Evolutionary conservation across 2,888 invertebrate species (phyloP).

Genomic region (Dichetophora obliterata): DNA sequence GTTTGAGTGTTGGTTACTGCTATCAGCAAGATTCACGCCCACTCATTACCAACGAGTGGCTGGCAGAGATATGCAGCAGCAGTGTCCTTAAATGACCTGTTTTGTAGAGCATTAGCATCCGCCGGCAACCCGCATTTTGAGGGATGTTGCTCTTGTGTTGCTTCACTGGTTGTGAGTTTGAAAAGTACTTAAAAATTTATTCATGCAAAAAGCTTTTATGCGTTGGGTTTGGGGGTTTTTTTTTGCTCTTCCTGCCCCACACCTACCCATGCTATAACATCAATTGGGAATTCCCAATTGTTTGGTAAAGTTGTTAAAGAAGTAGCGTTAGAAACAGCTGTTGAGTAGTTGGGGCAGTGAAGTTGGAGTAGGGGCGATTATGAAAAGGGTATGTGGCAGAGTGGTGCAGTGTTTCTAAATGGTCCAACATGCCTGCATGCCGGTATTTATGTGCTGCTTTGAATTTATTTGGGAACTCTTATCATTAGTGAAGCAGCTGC

Average conservation of each 20-base stretch:
- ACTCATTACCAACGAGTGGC: slow-evolving; percentile 19
- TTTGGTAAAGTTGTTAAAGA: background rate
- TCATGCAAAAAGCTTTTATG: slow-evolving; percentile 48
- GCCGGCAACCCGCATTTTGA: background rate
- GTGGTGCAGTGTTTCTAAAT: too few species aligned
- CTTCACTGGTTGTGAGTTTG: slow-evolving; percentile 29
- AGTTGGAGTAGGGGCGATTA: background rate
- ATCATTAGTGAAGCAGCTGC: slow-evolving; percentile 33
- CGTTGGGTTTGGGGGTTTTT: slow-evolving; percentile 24
- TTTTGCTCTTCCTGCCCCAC: background rate
- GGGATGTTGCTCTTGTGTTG: background rate
- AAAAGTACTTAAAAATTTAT: slow-evolving; percentile 47
- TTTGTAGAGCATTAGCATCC: slow-evolving; percentile 1
- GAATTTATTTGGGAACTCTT: slow-evolving; percentile 17
- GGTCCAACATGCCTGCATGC: background rate
- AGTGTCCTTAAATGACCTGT: slow-evolving; percentile 27
- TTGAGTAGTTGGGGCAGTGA: background rate
- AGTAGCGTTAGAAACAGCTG: background rate
- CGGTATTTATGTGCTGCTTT: background rate
- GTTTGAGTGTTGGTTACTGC: slow-evolving; percentile 1
- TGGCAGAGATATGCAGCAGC: background rate
- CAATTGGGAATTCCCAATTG: slow-evolving; percentile 30
- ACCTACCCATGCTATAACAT: too few species aligned
- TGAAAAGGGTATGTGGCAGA: too few species aligned
- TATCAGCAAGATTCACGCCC: slow-evolving; percentile 20